Evolutionary conservation across 1,140 invertebrate genomes (phyloP).

Genomic region (Drosophila biarmipes): DNA sequence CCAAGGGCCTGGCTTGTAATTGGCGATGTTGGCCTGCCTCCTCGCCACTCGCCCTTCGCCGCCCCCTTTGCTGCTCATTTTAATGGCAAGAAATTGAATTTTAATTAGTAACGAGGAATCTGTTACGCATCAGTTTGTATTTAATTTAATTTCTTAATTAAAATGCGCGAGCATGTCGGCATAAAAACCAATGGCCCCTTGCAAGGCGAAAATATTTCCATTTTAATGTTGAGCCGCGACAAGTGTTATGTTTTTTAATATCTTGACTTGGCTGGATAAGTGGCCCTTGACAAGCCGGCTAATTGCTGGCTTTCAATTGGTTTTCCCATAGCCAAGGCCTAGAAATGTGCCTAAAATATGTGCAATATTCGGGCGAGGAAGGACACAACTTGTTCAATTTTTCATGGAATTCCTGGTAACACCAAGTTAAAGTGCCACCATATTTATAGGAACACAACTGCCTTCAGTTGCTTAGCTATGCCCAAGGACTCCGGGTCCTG

Average conservation of each 20-base stretch:
- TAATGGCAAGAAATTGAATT: conserved; percentile 83
- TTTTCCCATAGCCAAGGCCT: background rate
- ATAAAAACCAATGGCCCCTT: conserved; percentile 65
- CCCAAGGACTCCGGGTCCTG: conserved; percentile 17
- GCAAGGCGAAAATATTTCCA: conserved; percentile 40
- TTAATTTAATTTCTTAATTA: conserved; percentile 84
- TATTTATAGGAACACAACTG: conserved; percentile 30
- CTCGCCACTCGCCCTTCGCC: conserved; percentile 2
- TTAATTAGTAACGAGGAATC: conserved; percentile 83
- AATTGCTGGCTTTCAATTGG: conserved; percentile 25
- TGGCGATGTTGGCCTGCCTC: conserved; percentile 57
- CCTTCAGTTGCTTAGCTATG: conserved; percentile 31
- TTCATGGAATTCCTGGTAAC: conserved; percentile 5
- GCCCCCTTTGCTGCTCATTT: conserved; percentile 61
- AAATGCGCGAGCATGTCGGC: conserved; percentile 77
- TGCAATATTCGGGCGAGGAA: conserved; percentile 8
- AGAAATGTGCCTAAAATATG: background rate
- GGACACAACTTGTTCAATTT: background rate
- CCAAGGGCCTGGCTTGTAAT: conserved; percentile 71
- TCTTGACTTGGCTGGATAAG: conserved; percentile 16
- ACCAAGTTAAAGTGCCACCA: conserved; percentile 6
- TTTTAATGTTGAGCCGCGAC: conserved; percentile 42
- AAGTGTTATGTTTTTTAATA: conserved; percentile 50
- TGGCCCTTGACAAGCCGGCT: conserved; percentile 3
- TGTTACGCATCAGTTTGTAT: conserved; percentile 83